Evolutionary conservation across 2,113 vertebrate species (phyloP), one percentile per base, ranked within the genome.

Genomic region (Ia io): DNA sequence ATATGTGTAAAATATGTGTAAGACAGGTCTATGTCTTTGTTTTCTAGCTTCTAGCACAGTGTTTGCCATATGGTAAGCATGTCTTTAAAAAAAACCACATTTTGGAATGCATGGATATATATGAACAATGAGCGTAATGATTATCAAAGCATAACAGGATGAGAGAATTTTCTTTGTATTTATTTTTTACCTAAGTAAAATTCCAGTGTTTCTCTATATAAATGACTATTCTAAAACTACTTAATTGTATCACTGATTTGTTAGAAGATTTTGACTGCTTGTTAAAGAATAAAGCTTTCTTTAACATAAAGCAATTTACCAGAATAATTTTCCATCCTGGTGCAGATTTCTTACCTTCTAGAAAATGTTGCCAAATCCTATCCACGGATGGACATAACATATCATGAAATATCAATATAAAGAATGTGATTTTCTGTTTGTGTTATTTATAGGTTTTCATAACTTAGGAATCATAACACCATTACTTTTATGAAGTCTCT

Each of bases 361-460:
- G 37, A 78, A 91, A 82, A 84, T 35, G 16, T 71, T 91, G 47
- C 73, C 74, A 63, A 91, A 65, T 69, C 4, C 18, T 88, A 37
- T 30, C 18, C 35, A 80, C 10, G 23, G 17, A 37, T 79, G 37
- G 20, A 74, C 5, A 6, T 56, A 70, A 88, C 76, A 74, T 83
- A 78, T 32, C 67, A 91, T 44, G 32, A 86, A 86, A 49, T 90
- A 61, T 63, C 69, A 73, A 18, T 28, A 69, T 70, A 84, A 90
- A 90, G 10, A 69, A 61, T 87, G 23, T 22, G 23, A 17, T 86
- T 90, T 95, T 76, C 53, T 61, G 74, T 82, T 59, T 77, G 28
- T 70, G 61, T 78, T 91, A 91, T 83, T 91, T 91, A 74, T 91
- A 56, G 32, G 69, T 91, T 89, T 86, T 91, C 63, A 69, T 94